Conservation (phyloP, 2,113 vertebrate species). For the Hydrochoerus hydrochaeris region DNA sequence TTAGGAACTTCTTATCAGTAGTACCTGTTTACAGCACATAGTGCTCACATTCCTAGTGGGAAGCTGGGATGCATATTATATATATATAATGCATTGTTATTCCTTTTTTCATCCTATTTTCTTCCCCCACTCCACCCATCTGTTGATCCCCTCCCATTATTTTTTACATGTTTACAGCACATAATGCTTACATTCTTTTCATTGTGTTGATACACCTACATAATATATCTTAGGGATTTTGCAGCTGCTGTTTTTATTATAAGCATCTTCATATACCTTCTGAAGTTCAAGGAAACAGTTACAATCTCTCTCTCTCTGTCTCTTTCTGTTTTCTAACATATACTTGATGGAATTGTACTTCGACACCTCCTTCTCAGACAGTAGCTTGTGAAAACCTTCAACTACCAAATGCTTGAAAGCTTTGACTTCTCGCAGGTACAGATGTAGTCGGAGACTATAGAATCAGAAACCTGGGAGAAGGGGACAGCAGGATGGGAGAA, state of each 20-base stretch:
- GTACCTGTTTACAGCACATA: background rate
- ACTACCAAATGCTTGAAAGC: background rate
- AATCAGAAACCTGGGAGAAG: background rate
- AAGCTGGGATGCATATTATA: background rate
- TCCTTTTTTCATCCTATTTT: background rate
- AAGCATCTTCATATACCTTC: background rate
- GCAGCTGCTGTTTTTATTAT: background rate
- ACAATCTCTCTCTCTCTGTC: too few species aligned
- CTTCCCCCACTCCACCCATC: background rate
- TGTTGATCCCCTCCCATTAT: background rate
- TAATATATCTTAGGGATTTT: background rate
- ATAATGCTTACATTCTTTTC: background rate
- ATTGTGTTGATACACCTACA: background rate
- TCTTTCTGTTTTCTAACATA: background rate
- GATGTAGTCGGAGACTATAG: background rate
- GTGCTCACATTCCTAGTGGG: background rate
- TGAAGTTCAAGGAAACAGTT: background rate
- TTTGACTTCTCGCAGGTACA: background rate
- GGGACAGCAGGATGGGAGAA: background rate
- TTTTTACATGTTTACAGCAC: background rate
- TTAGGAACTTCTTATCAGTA: background rate
- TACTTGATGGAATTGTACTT: background rate
- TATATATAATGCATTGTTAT: background rate
- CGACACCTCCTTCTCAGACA: background rate
- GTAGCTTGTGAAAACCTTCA: background rate